phyloP scores from a whole-genome alignment of 2,888 invertebrate species.

The Drosophila neonasuta region DNA sequence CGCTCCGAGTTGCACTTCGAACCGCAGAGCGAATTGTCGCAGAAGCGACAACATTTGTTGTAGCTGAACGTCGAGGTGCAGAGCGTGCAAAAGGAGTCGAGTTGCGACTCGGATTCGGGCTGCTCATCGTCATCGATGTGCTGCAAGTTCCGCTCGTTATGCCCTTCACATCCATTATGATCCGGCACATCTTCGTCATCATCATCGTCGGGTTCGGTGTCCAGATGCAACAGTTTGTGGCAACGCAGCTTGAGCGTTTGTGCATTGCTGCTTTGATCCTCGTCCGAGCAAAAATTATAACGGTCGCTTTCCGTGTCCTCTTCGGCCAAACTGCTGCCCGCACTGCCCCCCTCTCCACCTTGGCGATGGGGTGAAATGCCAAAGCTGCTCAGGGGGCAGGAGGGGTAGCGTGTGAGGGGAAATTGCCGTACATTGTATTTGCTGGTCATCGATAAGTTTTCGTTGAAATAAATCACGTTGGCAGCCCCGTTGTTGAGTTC shows the following conservation, averaged over 20 bases:
- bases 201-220: conserved; percentile 21
- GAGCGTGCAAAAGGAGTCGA: conserved; percentile 81
- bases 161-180: no score
- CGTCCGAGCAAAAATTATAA: conserved; percentile 80
- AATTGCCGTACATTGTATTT: conserved; percentile 79
- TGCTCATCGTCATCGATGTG: conserved; percentile 46
- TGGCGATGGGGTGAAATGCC: conserved; percentile 42
- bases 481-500: conserved; percentile 28
- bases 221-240: conserved; percentile 19
- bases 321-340: conserved; percentile 63
- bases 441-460: conserved; percentile 82
- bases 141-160: no score
- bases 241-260: conserved; percentile 53
- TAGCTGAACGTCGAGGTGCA: conserved; percentile 82
- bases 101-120: conserved; percentile 68
- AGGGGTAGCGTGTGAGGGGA: conserved; percentile 70
- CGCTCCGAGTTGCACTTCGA: conserved; percentile 81
- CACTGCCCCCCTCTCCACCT: conserved; percentile 39
- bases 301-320: conserved; percentile 75
- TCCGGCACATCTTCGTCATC: no score
- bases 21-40: conserved; percentile 80
- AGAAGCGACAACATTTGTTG: conserved; percentile 80
- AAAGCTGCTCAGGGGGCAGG: conserved; percentile 70
- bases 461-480: conserved; percentile 82
- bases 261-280: conserved; percentile 68